Evolutionary conservation across 1,140 invertebrate genomes (phyloP), one percentile per base, ranked within the genome.

Genomic region (Cherax destructor): DNA sequence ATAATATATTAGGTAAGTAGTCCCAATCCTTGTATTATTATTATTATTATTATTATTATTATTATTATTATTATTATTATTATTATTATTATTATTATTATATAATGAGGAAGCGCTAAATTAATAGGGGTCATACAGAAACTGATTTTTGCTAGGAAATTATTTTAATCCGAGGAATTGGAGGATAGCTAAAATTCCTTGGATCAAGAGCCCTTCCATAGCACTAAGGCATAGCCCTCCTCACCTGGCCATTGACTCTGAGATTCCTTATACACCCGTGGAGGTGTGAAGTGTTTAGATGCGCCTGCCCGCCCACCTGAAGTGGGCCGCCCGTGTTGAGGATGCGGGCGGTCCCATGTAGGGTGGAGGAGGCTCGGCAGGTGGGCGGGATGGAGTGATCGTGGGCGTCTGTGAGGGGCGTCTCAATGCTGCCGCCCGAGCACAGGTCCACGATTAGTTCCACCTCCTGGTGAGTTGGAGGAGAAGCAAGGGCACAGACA

Each of bases 381-480:
- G 65, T 77, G 0, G 91, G 85, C 9, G 72, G 91, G n/a, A 50
- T 41, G 9, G 72, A 7, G 18, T 30, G 74, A 49, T 52, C 11
- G 52, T 10, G 47, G 30, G 61, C 9, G 47, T 13, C 6, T 3
- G 18, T 49, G 16, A 9, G 65, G n/a, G 79, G 41, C 3, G 21
- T 79, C 49, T 88, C 91, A 24, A 83, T 49, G 72, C 80, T 88
- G 21, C 49, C 86, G 24, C 91, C 91, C n/a, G 65, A 84, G 41
- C 91, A 92, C 41, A 92, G 80, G 80, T 92, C 91, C 41, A 92
- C 85, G 56, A 92, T 84, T 86, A 92, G 83, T 59, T 92, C 91
- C 65, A 88, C 91, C 21, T 83, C 72, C 91, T 91, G 79, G 72
- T 18, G 69, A 21, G 11, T 41, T 41, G 24, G n/a, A 47, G 13